Percentiles rank a stretch among this genome's conserved stretches.
These are phyloP conservation scores for Rhabditoides inermis DNA, from an alignment of 2,888 invertebrate species.

Conservation along the genomic window DNA sequence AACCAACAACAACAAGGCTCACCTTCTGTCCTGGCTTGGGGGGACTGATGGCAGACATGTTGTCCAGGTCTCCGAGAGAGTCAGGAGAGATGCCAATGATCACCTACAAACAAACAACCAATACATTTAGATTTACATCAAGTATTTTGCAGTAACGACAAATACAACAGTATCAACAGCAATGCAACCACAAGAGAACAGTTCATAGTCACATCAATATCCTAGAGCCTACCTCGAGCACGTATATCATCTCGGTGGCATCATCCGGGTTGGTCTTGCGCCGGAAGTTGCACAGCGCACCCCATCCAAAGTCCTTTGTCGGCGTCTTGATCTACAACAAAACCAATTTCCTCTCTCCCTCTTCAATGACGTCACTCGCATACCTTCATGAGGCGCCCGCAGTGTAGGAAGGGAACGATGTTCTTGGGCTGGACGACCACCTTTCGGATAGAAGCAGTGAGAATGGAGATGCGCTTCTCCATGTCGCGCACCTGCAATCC, in stretches of 20 bases:
- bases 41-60: slow-evolving; percentile 14
- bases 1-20: neutral
- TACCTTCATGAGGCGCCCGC: slow-evolving; percentile 84
- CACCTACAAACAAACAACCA: slow-evolving; percentile 3
- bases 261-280: slow-evolving; percentile 55
- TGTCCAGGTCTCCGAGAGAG: slow-evolving; percentile 7
- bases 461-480: too few relatives aligned
- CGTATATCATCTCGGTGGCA: slow-evolving; percentile 60
- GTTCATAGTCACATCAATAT: neutral
- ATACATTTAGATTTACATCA: neutral
- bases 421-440: slow-evolving; percentile 78
- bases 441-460: too few relatives aligned
- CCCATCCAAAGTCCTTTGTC: slow-evolving; percentile 83
- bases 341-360: neutral
- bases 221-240: slow-evolving; percentile 75
- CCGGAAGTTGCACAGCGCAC: slow-evolving; percentile 67
- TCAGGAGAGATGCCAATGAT: slow-evolving; percentile 6
- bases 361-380: slow-evolving; percentile 6
- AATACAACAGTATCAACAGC: too few relatives aligned
- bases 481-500: too few relatives aligned
- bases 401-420: slow-evolving; percentile 83
- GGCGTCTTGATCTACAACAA: slow-evolving; percentile 33
- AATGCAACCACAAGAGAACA: neutral
- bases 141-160: neutral
- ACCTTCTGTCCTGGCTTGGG: slow-evolving; percentile 9